Evolutionary conservation across 2,888 invertebrate species (phyloP), one percentile per base, ranked within the genome.

Genomic region (Ichneumon xanthorius): DNA sequence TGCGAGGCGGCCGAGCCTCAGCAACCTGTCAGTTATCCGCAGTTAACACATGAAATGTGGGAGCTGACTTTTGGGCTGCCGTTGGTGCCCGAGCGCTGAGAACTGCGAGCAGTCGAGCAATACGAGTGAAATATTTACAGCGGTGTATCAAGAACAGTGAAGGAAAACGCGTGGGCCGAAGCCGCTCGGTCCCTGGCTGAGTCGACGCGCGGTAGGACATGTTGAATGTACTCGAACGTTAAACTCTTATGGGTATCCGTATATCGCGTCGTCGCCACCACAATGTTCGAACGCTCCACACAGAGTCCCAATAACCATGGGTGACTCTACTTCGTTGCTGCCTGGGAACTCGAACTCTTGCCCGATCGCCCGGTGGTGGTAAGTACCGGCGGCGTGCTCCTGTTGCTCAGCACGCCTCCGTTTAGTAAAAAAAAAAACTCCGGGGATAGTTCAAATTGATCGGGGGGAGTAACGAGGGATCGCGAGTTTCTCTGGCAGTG

Each of bases 341-440:
- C 77, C 84, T 84, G 80, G 84, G 84, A 84, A 84, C 84, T 77
- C 84, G 80, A 80, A 84, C 80, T 80, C 80, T 84, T 78, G 78
- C 61, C 78, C 71, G 75, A 63, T 63, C 50, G 63, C 61, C 63
- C 63, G 48, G 19, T 71, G 71, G 55, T 19, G 19, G 58, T 1
- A 11, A 26, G 33, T 53, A 71, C 2, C 30, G 30, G 37, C 30
- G 53, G 71, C 30, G 33, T 63, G 63, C 53, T 71, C 19, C 53
- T 53, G 71, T 67, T 55, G 48, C 77, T 72, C 50, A 50, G 71
- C 77, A 73, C 72, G 76, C 84, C 80, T 80, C 72, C 72, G 77
- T 77, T 80, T 77, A 50, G 58, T 22, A 67, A 72, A 72, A 80
- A 84, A 22, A 67, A 72, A 72, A 80, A 84, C 84, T 84, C 26